These are phyloP conservation scores for Ceyx erithaca DNA, from an alignment of 2,797 vertebrate genomes.

Conservation along the genomic window DNA sequence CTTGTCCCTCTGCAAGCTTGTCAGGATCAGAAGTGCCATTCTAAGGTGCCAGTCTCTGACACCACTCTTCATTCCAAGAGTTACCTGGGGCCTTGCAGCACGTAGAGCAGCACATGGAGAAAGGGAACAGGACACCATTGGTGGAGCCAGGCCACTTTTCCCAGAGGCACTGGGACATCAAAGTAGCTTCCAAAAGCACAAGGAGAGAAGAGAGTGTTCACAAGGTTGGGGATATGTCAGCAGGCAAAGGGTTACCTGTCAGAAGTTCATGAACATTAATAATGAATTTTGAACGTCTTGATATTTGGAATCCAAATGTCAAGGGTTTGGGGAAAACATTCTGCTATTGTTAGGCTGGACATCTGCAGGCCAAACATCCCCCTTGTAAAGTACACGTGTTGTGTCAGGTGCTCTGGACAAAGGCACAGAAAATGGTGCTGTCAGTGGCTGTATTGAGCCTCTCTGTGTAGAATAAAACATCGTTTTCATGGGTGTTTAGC, in stretches of 20 bases:
- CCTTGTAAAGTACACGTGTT: conserved; percentile 10
- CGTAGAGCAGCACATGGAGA: accelerated
- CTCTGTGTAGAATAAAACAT: background rate
- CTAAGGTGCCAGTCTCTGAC: background rate
- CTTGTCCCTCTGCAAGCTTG: background rate
- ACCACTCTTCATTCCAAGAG: background rate
- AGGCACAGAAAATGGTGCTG: background rate
- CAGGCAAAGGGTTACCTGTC: conserved; percentile 9
- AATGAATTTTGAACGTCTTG: conserved; percentile 39
- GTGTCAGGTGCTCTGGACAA: background rate
- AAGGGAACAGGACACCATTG: background rate
- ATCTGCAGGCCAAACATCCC: background rate
- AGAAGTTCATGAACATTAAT: conserved; percentile 11
- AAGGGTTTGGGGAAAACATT: conserved; percentile 35
- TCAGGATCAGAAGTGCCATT: background rate
- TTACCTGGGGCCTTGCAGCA: background rate
- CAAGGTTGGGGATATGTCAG: background rate
- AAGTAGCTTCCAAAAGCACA: background rate
- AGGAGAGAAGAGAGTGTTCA: background rate
- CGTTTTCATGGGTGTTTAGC: background rate
- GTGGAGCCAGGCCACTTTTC: background rate
- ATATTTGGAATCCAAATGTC: conserved; percentile 67
- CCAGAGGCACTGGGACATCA: background rate
- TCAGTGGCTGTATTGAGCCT: background rate
- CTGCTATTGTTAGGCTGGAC: conserved; percentile 33